Base-by-base conservation (phyloP, 2,113 vertebrate species). In the Hippocampus guttulatus region DNA sequence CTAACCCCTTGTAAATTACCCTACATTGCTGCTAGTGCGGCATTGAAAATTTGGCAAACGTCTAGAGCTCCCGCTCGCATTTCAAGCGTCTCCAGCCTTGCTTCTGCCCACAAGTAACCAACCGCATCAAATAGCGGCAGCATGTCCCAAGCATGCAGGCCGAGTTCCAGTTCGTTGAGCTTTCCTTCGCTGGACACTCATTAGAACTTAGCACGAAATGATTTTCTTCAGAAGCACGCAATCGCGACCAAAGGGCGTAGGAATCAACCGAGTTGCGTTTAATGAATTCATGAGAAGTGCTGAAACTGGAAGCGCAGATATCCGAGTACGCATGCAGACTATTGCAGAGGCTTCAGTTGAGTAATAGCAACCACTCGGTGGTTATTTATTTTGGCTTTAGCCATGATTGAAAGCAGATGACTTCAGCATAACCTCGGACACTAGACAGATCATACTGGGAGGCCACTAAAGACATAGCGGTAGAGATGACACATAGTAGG, bases 341-440 rank as follows among this genome's bases (percentile, higher is more conserved):
- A 51, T 20, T 51, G 49, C 49, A n/a, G 52, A 54, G 52, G 52
- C 52, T 54, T 54, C 52, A n/a, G 52, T n/a, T 7, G 12, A n/a
- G 52, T n/a, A n/a, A 54, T 54, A 10, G 52, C 52, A 55, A 55
- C 21, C 52, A 11, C 52, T 55, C 52, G 23, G 10, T 55, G 21
- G 52, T 9, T 9, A n/a, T 55, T 23, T n/a, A 55, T 55, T 55
- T 55, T n/a, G 9, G 52, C 75, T 74, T 81, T 78, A 72, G 68
- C 70, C 54, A n/a, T 81, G 69, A 90, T 85, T 83, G 68, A 80
- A 90, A 84, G 77, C 90, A 92, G 88, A 87, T 88, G 86, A 58
- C 61, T 43, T 55, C 49, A 47, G 21, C 16, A 25, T 27, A 78
- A 68, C 65, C 67, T 8, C 20, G 75, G 75, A 83, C 73, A 80